Percentiles rank a stretch among this genome's conserved stretches.
Conservation (phyloP, 2,113 vertebrate genomes). For the Corvus cornix region DNA sequence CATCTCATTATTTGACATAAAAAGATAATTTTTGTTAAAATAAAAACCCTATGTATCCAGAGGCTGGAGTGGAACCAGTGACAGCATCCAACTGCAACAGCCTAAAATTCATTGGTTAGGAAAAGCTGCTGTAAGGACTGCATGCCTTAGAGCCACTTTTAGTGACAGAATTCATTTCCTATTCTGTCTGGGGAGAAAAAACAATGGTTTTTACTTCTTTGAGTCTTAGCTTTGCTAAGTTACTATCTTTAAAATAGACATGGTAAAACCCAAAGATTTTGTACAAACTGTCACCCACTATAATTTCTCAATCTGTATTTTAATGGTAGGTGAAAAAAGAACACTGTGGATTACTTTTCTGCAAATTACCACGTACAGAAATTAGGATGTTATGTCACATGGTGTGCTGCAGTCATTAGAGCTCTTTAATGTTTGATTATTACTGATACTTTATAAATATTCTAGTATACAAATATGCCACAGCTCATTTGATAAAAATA, state of each 20-base stretch:
- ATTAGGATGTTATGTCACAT: background rate
- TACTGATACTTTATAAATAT: constrained; percentile 12
- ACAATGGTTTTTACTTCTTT: background rate
- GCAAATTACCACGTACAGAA: background rate
- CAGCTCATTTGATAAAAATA: background rate
- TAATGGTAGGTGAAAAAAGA: background rate
- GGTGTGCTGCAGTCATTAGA: background rate
- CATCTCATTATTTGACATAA: background rate
- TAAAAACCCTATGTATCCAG: background rate
- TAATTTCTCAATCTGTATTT: background rate
- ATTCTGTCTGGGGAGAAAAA: background rate
- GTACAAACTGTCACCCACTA: background rate
- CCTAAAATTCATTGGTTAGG: background rate
- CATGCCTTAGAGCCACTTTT: background rate
- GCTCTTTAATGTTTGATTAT: constrained; percentile 2
- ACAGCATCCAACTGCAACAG: background rate
- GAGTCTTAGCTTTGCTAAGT: background rate
- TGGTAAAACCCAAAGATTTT: background rate
- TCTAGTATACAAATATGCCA: background rate
- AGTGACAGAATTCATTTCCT: background rate
- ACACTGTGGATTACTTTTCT: background rate
- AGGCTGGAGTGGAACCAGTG: background rate
- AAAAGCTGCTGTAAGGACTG: background rate
- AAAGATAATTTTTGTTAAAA: background rate
- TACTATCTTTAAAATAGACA: background rate